Base-by-base conservation (phyloP, 2,113 vertebrate genomes). In the Pleuronectes platessa region DNA sequence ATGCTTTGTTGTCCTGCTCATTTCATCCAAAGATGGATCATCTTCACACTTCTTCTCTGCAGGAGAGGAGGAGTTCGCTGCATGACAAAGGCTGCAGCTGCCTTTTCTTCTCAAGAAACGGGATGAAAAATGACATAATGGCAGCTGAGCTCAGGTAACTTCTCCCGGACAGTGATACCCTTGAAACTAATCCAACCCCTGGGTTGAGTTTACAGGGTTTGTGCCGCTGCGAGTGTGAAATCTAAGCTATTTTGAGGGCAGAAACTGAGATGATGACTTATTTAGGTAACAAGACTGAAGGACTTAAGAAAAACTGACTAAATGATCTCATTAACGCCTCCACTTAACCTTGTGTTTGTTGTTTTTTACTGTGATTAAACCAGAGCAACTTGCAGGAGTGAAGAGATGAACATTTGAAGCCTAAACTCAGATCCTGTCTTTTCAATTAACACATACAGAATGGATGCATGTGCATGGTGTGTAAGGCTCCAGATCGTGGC, bases 11-110 rank as follows among this genome's bases (percentile, higher is more conserved):
- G 4, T 67, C 58, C 63, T 61, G 63, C 76, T 82, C 63, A 26
- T 82, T 81, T 71, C 49, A 71, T 59, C 61, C 58, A 58, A 23
- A 68, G 55, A 79, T 40, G 67, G 80, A 85, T 84, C 76, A 84
- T 83, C 70, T 79, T 85, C 70, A 56, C 70, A 58, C 69, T 64
- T 71, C 42, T 78, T 82, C 77, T 84, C 71, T 66, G 68, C 74
- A 69, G 70, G 55, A 64, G 47, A 12, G 31, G 31, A 60, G 58
- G 27, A 61, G 59, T 60, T 37, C 49, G 74, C 53, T 4, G 73
- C 74, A 71, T 76, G 81, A 91, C 90, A 91, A 93, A 90, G 71
- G 82, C 84, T 81, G 77, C 88, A 88, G 88, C 85, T 91, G 91
- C 75, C 90, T 82, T 91, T 91, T 90, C 84, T 90, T 84, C 68